Base-by-base conservation (phyloP, 2,113 vertebrate genomes). In the Lota lota region DNA sequence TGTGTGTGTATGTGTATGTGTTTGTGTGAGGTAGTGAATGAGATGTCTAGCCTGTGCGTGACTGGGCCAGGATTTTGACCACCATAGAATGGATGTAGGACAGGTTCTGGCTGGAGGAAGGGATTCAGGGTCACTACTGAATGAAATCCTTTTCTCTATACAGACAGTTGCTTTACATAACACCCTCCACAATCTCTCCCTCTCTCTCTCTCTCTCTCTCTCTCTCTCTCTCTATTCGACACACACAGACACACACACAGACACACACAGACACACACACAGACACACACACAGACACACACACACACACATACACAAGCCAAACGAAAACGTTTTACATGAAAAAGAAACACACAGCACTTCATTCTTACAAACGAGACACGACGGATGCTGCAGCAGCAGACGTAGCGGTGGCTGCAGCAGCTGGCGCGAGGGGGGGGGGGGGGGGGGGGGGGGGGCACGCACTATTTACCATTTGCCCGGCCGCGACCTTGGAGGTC, bases 381-480 rank as follows among this genome's bases (percentile, higher is more conserved):
- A n/a, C n/a, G 28, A 3, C 6, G 3, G 24, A 24, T 24, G 28
- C 28, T 0, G 28, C 28, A 4, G 28, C 28, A 28, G 2, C 28
- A 28, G 28, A 47, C 40, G 40, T 10, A 47, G 40, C 40, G 40
- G 7, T 47, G 40, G 40, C 7, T 1, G 40, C 4, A 20, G 58
- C 19, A 21, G 21, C 19, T 20, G 19, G 58, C 19, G 33, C 5
- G 28, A 33, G 28, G 3, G 28, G 28, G 3, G 28, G n/a, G n/a
- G 6, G 28, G 57, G 20, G 57, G 20, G 57, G 0, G 50, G 17
- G 4, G 5, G 8, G 66, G 76, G 76, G 78, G 73, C 15, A 47
- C 21, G 68, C 56, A 77, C 69, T 47, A 12, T 71, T 75, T 67
- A 79, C 70, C 80, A 70, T 72, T 11, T 10, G 18, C 40, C 40